Evolutionary conservation across 1,140 invertebrate genomes (phyloP).

Genomic region (Sycophila sp.): DNA sequence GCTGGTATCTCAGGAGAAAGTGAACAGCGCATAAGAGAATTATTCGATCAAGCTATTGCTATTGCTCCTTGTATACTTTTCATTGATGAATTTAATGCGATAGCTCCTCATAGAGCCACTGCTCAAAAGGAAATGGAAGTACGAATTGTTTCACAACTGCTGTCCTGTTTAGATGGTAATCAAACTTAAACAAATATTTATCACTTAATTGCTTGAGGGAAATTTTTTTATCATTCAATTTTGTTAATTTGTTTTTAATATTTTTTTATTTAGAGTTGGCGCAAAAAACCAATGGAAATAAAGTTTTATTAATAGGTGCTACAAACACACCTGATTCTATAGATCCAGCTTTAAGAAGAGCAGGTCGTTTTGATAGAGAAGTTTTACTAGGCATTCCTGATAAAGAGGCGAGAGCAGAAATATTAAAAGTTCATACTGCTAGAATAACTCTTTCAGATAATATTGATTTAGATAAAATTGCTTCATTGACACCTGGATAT

Average conservation of each 20-base stretch:
- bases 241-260: neutral
- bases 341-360: slow-evolving; percentile 90
- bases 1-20: slow-evolving; percentile 96
- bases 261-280: slow-evolving; percentile 65
- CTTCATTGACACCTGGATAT: slow-evolving; percentile 92
- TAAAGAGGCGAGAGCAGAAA: slow-evolving; percentile 79
- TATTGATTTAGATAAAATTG: slow-evolving; percentile 78
- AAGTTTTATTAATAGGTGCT: slow-evolving; percentile 91
- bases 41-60: slow-evolving; percentile 86
- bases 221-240: neutral
- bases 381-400: slow-evolving; percentile 94
- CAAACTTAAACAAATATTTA: slow-evolving; percentile 14
- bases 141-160: slow-evolving; percentile 91
- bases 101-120: slow-evolving; percentile 86
- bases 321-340: slow-evolving; percentile 94
- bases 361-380: slow-evolving; percentile 93
- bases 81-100: slow-evolving; percentile 93
- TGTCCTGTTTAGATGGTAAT: slow-evolving; percentile 86
- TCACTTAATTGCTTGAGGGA: neutral
- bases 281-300: slow-evolving; percentile 71
- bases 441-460: slow-evolving; percentile 75
- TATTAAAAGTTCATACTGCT: slow-evolving; percentile 77
- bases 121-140: slow-evolving; percentile 95
- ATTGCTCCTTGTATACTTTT: slow-evolving; percentile 88
- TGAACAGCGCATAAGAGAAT: slow-evolving; percentile 86